These are phyloP conservation scores for Peromyscus leucopus DNA, from an alignment of 2,113 vertebrate genomes.

Conservation along the genomic window DNA sequence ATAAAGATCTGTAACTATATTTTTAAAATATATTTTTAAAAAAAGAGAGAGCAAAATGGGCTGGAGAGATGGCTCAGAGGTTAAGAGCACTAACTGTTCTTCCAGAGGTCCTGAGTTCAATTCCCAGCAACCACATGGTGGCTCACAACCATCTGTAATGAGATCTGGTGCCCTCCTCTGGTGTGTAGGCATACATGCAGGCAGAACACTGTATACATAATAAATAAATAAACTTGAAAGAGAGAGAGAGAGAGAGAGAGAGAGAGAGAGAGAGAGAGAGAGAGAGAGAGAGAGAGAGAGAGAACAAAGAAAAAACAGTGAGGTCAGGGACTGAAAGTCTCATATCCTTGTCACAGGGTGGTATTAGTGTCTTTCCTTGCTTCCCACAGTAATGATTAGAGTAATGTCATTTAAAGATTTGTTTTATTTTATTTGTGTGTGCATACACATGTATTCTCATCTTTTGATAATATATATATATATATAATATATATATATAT, in stretches of 20 bases:
- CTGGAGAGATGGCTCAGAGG: neutral
- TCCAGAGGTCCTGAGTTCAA: neutral
- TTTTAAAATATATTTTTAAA: no score
- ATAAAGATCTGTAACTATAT: neutral
- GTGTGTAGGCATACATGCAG: neutral
- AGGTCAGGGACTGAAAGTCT: neutral
- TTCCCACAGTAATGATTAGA: neutral
- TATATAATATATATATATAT: no score
- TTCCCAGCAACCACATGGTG: neutral
- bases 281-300: neutral
- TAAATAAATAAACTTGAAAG: neutral
- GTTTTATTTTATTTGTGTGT: neutral
- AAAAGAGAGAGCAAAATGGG: neutral
- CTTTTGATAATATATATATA: no score
- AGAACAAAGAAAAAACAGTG: neutral
- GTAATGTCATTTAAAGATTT: neutral
- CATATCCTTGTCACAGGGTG: neutral
- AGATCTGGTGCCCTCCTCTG: neutral
- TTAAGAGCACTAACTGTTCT: neutral
- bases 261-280: no score
- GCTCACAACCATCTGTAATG: neutral
- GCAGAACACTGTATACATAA: neutral
- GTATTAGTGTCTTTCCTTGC: neutral
- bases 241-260: no score
- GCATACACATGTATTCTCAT: neutral